Evolutionary conservation across 2,797 vertebrate species (phyloP).

Genomic region (Lerista edwardsae): DNA sequence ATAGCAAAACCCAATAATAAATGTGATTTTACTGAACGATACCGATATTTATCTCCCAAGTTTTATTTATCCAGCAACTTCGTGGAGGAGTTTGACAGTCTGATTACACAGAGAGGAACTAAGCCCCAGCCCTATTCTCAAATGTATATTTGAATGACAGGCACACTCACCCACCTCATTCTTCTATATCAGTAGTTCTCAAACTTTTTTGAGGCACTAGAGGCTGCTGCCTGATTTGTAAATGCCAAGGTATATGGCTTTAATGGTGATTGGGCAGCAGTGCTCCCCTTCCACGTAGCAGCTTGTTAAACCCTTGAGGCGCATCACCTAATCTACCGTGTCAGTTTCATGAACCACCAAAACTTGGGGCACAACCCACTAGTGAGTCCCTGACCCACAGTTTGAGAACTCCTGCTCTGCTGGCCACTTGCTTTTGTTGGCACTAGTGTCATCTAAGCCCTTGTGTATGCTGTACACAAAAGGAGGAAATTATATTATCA

Average conservation of each 20-base stretch:
- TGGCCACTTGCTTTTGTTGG: background rate
- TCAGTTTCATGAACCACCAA: no score
- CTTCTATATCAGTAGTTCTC: background rate
- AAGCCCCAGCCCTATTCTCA: background rate
- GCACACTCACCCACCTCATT: background rate
- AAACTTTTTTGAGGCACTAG: no score
- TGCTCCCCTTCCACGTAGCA: no score
- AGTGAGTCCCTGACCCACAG: no score
- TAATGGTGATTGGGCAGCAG: no score
- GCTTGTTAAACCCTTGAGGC: no score
- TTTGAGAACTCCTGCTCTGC: no score
- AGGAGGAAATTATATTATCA: constrained; percentile 15
- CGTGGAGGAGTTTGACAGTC: no score
- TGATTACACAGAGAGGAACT: accelerated
- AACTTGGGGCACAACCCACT: no score
- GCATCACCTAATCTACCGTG: no score
- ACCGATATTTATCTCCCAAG: background rate
- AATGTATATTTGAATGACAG: background rate
- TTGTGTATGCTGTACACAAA: background rate
- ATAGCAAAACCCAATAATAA: background rate
- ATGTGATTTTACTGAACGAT: background rate
- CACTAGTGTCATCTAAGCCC: constrained; percentile 11
- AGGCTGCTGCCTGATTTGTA: no score
- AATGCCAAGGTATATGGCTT: no score
- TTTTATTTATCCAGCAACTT: background rate